Conservation (phyloP, 2,113 vertebrate species). For the Boleophthalmus pectinirostris region DNA sequence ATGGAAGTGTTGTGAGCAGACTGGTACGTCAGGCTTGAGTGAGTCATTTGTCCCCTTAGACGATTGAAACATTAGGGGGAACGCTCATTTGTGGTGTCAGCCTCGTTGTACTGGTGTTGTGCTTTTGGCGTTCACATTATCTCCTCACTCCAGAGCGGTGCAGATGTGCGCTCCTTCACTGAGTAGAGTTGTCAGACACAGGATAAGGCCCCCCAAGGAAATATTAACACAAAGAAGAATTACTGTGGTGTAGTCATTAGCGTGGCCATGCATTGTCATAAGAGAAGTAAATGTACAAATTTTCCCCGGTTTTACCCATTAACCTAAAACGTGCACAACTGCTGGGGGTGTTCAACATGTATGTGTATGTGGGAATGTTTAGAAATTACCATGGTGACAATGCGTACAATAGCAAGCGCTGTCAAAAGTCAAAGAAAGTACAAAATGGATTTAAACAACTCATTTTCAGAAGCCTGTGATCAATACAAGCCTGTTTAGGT, state of each 20-base stretch:
- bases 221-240: constrained; percentile 29
- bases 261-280: constrained; percentile 24
- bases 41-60: constrained; percentile 61
- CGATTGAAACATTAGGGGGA: constrained; percentile 34
- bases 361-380: too few species aligned
- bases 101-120: constrained; percentile 49
- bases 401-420: too few species aligned
- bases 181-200: constrained; percentile 46
- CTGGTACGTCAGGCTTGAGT: constrained; percentile 55
- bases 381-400: too few species aligned
- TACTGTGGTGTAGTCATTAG: constrained; percentile 45
- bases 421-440: too few species aligned
- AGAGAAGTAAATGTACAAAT: constrained; percentile 6
- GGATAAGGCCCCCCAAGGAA: constrained; percentile 41
- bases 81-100: constrained; percentile 44
- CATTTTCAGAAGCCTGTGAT: too few species aligned
- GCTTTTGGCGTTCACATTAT: constrained; percentile 57
- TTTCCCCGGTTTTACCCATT: too few species aligned
- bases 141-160: constrained; percentile 54
- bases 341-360: too few species aligned
- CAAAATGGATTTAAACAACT: too few species aligned
- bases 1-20: constrained; percentile 53
- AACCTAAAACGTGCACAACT: too few species aligned
- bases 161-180: constrained; percentile 23
- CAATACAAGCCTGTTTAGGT: too few species aligned